Conservation (phyloP, 2,113 vertebrate species). For the Cryptotis parvus region DNA sequence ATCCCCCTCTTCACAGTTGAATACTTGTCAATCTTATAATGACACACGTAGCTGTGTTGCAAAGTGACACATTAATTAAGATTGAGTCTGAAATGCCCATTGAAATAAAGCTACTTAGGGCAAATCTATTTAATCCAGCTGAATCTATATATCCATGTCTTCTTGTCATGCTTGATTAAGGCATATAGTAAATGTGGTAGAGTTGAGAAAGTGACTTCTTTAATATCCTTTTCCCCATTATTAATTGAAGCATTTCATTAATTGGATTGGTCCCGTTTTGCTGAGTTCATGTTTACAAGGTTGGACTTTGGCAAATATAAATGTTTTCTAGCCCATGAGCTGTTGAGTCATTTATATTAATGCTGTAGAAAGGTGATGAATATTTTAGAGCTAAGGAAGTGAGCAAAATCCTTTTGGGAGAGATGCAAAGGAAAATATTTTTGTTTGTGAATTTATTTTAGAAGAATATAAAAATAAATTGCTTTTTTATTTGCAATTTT, state of each 20-base stretch:
- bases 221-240: background rate
- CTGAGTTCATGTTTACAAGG: slow-evolving; percentile 69
- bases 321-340: slow-evolving; percentile 37
- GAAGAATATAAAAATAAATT: slow-evolving; percentile 46
- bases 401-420: slow-evolving; percentile 51
- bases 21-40: slow-evolving; percentile 55
- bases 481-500: slow-evolving; percentile 68
- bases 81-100: slow-evolving; percentile 74
- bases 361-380: slow-evolving; percentile 42
- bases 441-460: slow-evolving; percentile 54
- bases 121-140: slow-evolving; percentile 69
- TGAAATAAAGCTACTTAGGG: slow-evolving; percentile 75
- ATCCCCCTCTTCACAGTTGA: slow-evolving; percentile 34
- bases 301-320: slow-evolving; percentile 52
- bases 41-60: slow-evolving; percentile 14
- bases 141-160: slow-evolving; percentile 62
- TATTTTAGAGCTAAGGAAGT: slow-evolving; percentile 66
- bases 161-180: slow-evolving; percentile 18
- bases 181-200: slow-evolving; percentile 67
- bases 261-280: slow-evolving; percentile 58
- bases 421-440: slow-evolving; percentile 74
- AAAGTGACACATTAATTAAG: slow-evolving; percentile 39
- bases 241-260: slow-evolving; percentile 72
- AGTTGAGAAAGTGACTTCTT: slow-evolving; percentile 63
- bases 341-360: slow-evolving; percentile 41